These are phyloP conservation scores for Xiphydria camelus DNA, from an alignment of 2,888 invertebrate genomes.

Conservation along the genomic window DNA sequence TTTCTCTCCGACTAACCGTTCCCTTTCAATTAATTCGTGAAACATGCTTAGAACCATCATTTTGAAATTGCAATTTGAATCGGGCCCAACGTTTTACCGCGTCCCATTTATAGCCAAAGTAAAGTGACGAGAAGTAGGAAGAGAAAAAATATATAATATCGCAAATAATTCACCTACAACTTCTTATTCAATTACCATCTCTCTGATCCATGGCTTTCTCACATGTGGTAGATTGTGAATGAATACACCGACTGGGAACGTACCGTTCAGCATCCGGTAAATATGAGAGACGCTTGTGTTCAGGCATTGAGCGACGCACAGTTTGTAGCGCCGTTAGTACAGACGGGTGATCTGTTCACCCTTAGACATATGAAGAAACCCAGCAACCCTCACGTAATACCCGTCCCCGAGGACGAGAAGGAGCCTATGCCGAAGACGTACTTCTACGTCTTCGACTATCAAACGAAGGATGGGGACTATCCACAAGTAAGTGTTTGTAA, in stretches of 20 bases:
- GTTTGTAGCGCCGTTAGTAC: constrained; percentile 88
- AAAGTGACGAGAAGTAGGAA: no score
- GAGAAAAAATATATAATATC: no score
- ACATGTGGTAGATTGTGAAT: constrained; percentile 69
- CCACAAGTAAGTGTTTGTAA: constrained; percentile 80
- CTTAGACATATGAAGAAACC: constrained; percentile 49
- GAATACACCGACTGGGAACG: constrained; percentile 98
- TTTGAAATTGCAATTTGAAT: no score
- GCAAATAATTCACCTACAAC: no score
- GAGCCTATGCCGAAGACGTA: constrained; percentile 75
- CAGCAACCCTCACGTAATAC: constrained; percentile 66
- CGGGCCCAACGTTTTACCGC: no score
- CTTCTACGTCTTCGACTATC: constrained; percentile 91
- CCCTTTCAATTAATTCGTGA: no score
- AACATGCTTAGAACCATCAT: no score
- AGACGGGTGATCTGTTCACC: constrained; percentile 80
- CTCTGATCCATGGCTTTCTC: not conserved
- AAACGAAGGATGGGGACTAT: constrained; percentile 86
- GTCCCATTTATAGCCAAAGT: no score
- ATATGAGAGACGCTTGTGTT: constrained; percentile 85
- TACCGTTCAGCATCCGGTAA: constrained; percentile 86
- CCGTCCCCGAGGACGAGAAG: constrained; percentile 61
- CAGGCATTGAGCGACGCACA: constrained; percentile 93
- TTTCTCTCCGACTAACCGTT: no score
- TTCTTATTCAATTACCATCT: not conserved